Evolutionary conservation across 2,797 vertebrate species (phyloP), one percentile per base, ranked within the genome.

Genomic region (Micromesistius poutassou): DNA sequence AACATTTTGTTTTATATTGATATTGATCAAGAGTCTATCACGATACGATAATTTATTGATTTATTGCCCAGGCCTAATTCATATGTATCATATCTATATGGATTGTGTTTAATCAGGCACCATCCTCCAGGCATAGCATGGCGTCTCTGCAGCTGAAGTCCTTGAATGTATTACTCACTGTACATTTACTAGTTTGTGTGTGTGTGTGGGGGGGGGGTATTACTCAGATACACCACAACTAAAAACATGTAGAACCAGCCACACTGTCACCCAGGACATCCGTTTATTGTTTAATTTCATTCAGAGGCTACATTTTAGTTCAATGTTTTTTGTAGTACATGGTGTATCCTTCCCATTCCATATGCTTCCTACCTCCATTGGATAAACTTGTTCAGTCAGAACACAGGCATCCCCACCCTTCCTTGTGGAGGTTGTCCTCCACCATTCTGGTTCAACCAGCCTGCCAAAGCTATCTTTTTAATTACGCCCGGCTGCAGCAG

Each of bases 401-500:
- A 7, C 71, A 9, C 71, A 2, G 19, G 6, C 71, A 19, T 14
- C 68, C 19, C 71, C 71, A 36, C 33, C 30, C 31, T 35, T 72
- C 71, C 30, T 36, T 68, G 55, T 1, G 35, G 42, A 28, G 50
- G 55, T 5, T 6, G 8, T 77, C 55, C 4, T 76, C 2, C 72
- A 30, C 76, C n/a, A 74, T 13, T 77, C 40, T 66, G 72, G 74
- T 83, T 75, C 28, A 19, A 78, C 75, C 55, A 62, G 77, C 62
- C 78, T 31, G 1, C 74, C 36, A 8, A 66, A 66, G 16, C 72
- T 2, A 22, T 55, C 46, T 46, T 19, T 46, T 46, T 16, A 46
- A 46, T 5, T 22, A 62, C 55, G 55, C 55, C 55, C 55, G n/a
- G 55, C 46, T 22, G 19, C 46, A 2, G 16, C 46, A 55, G 46